Conservation (phyloP, 2,113 vertebrate genomes). For the Bubo bubo region DNA sequence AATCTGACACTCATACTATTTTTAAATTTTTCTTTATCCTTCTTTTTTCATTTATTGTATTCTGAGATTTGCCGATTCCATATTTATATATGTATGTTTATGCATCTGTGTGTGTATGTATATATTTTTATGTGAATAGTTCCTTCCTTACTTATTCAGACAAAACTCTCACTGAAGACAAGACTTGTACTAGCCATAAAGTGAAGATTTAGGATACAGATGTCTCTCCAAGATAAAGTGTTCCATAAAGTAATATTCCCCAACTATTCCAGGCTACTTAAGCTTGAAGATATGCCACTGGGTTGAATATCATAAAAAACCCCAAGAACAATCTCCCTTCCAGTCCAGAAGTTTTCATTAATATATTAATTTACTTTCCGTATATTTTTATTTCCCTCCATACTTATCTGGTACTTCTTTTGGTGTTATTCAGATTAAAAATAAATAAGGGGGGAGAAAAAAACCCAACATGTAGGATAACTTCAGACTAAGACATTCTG, state of each 20-base stretch:
- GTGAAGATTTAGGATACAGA: not conserved
- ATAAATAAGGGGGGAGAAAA: not conserved
- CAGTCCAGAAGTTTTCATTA: not conserved
- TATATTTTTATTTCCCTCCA: not conserved
- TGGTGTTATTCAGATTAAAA: not conserved
- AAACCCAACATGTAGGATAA: not conserved
- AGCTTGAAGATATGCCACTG: not conserved
- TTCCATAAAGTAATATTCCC: not conserved
- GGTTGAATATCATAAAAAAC: not conserved
- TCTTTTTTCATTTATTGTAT: not conserved
- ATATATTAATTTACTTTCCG: not conserved
- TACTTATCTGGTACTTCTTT: not conserved
- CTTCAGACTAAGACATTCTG: not conserved
- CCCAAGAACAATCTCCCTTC: not conserved
- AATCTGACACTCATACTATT: not conserved
- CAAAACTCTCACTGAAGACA: not conserved
- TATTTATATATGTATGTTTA: not conserved
- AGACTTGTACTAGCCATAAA: not conserved
- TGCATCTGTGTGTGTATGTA: not conserved
- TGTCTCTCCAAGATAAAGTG: not conserved
- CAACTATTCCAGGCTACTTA: not conserved
- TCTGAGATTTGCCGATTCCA: not conserved
- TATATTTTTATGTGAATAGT: not conserved
- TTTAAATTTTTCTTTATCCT: not conserved
- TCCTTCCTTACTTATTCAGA: not conserved